Evolutionary conservation across 2,797 vertebrate genomes (phyloP).

Genomic region (Crenuchus spilurus): DNA sequence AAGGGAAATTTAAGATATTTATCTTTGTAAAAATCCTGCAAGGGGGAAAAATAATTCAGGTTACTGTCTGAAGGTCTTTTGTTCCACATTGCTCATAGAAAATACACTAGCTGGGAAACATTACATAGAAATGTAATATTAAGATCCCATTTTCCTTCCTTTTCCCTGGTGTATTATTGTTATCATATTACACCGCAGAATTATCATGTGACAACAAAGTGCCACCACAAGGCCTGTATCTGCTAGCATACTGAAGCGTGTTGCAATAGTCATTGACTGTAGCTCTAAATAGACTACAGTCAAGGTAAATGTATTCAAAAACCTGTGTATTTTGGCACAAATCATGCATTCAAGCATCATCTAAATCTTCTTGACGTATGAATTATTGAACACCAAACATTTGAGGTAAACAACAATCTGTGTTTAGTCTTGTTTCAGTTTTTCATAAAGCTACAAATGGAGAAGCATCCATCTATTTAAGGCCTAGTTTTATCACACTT

Average conservation of each 20-base stretch:
- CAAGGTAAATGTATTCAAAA: background rate
- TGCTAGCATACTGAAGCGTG: too few relatives aligned
- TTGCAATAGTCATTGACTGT: background rate
- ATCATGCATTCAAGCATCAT: background rate
- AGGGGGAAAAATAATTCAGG: too few relatives aligned
- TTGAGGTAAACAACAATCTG: background rate
- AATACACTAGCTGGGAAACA: too few relatives aligned
- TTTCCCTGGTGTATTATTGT: too few relatives aligned
- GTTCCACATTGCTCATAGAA: too few relatives aligned
- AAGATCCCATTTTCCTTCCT: too few relatives aligned
- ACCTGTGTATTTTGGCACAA: background rate
- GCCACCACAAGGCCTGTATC: too few relatives aligned
- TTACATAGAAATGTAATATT: too few relatives aligned
- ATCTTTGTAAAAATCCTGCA: too few relatives aligned
- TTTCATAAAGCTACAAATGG: background rate
- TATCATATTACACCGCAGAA: too few relatives aligned
- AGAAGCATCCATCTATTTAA: background rate
- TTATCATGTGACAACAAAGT: too few relatives aligned
- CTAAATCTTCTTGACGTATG: background rate
- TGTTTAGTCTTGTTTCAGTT: background rate
- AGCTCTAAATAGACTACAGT: background rate
- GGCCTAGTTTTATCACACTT: slow-evolving; percentile 4
- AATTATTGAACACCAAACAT: background rate
- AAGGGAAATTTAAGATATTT: background rate
- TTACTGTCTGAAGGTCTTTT: too few relatives aligned